Percentiles rank a stretch among this genome's conserved stretches.
These are phyloP conservation scores for Smittia aterrima DNA, from an alignment of 2,888 invertebrate species.

Conservation along the genomic window DNA sequence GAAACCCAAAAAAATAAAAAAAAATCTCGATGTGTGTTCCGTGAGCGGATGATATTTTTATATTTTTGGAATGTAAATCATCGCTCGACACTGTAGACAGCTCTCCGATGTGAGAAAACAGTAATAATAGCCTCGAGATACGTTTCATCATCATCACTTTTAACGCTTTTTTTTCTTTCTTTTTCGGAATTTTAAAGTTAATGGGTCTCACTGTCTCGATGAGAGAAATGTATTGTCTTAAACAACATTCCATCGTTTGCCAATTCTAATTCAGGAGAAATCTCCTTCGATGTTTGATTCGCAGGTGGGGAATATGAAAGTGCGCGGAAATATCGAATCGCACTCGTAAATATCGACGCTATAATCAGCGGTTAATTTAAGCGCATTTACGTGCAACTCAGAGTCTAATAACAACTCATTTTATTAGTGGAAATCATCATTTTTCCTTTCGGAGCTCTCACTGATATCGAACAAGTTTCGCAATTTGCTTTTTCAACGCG, in stretches of 20 bases:
- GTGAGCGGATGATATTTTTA: conserved; percentile 27
- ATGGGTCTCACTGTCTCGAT: too few species aligned
- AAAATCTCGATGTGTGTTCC: conserved; percentile 32
- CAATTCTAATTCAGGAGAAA: too few species aligned
- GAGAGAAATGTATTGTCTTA: too few species aligned
- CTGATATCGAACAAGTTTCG: too few species aligned
- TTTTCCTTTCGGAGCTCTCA: too few species aligned
- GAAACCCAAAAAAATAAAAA: not conserved
- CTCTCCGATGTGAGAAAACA: conserved; percentile 16
- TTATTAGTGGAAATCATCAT: too few species aligned
- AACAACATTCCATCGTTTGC: too few species aligned
- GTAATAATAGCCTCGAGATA: conserved; percentile 30
- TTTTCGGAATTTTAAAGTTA: not conserved
- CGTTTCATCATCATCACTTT: conserved; percentile 32
- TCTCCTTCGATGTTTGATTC: too few species aligned
- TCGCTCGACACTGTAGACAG: conserved; percentile 16
- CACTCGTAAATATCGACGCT: too few species aligned
- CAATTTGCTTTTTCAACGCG: too few species aligned
- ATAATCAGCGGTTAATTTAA: not conserved
- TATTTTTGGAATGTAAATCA: conserved; percentile 35
- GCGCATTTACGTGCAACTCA: conserved; percentile 1
- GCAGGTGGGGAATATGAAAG: too few species aligned
- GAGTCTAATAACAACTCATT: not conserved
- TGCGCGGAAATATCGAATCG: too few species aligned
- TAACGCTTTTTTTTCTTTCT: not conserved